These are phyloP conservation scores for Metopolophium dirhodum DNA, from an alignment of 1,140 invertebrate genomes.

Conservation along the genomic window DNA sequence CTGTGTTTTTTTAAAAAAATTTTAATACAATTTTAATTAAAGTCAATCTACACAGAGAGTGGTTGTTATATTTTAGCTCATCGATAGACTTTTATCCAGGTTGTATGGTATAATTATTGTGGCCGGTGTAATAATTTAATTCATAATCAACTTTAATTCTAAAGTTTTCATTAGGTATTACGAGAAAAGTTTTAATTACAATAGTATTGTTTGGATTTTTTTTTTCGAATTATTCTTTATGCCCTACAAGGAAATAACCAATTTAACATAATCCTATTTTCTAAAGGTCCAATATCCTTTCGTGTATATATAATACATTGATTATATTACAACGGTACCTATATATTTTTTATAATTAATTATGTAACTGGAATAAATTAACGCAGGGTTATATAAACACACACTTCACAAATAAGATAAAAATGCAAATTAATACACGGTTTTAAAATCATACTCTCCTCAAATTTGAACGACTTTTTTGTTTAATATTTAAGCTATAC, in stretches of 20 bases:
- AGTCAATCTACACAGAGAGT: background rate
- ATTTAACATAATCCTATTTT: background rate
- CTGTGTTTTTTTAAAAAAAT: background rate
- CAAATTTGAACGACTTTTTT: background rate
- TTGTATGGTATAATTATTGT: background rate
- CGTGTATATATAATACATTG: background rate
- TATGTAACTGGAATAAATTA: background rate
- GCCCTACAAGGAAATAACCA: background rate
- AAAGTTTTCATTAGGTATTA: conserved; percentile 6
- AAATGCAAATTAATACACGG: background rate
- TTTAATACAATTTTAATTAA: background rate
- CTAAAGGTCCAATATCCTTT: background rate
- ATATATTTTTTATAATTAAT: background rate
- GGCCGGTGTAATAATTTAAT: background rate
- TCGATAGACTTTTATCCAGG: background rate
- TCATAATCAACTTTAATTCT: background rate
- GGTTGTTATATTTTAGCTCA: background rate
- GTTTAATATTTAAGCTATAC: background rate
- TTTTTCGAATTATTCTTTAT: background rate
- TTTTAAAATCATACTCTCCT: background rate
- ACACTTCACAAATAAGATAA: background rate
- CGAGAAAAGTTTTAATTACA: conserved; percentile 7
- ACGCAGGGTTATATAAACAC: background rate
- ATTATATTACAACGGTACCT: background rate
- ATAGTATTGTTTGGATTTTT: conserved; percentile 7